Base-by-base conservation (phyloP, 2,888 invertebrate species). In the Sericinus montela region DNA sequence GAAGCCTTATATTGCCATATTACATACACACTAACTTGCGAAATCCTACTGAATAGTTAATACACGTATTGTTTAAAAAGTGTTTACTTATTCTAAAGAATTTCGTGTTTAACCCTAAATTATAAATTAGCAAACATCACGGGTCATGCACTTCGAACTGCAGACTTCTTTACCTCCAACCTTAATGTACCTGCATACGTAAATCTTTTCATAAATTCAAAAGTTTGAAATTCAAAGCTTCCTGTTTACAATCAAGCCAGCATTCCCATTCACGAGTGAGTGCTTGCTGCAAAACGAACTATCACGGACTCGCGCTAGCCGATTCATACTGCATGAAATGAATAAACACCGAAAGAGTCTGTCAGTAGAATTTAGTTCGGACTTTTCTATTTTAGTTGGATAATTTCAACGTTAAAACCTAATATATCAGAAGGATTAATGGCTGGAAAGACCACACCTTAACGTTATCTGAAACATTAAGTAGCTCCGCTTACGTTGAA, bases 121-220 rank as follows among this genome's bases (percentile, higher is more conserved):
- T n/a, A 32, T 11, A 30, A 32, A 11, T 32, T 32, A 5, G 32
- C 32, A 13, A 32, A 11, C 32, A 13, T 11, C 19, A 19, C 19
- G 4, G 8, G 25, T 7, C 10, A 11, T 25, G 13, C 13, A 9
- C 25, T 38, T 38, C 11, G 1, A 9, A 25, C 8, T 38, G 25
- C 13, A 36, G 40, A 14, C 34, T 25, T 34, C 29, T 47, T 30
- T 10, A 47, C 32, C 15, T 34, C 29, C 28, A 15, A 4, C 40
- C 29, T 11, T 34, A 41, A 16, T 29, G 13, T 28, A 35, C 28
- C 40, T 35, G 41, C 36, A 29, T 47, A 40, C 47, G 41, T 8
- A 41, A 35, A 38, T 48, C 48, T 48, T 43, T 48, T 48, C 48
- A 48, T 48, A 44, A 44, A 44, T 44, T 44, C 39, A 38, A 44